phyloP scores from a whole-genome alignment of 2,113 vertebrate genomes.

The Takifugu bimaculatus region DNA sequence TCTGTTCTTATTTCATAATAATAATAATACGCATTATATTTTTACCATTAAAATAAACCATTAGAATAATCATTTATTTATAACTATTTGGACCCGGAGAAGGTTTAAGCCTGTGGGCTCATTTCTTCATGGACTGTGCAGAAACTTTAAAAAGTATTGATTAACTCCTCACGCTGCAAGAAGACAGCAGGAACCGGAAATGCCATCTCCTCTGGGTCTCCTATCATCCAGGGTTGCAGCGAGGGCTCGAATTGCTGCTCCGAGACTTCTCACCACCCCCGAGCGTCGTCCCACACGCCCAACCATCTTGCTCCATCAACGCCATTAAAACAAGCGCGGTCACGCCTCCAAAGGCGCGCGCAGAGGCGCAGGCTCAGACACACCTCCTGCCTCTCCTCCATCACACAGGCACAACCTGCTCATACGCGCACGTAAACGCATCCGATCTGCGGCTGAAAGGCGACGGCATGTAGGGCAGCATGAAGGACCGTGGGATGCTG shows the following conservation, averaged over 20 bases:
- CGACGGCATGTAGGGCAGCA: slow-evolving; percentile 41
- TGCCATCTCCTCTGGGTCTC: slow-evolving; percentile 10
- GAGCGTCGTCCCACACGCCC: not conserved
- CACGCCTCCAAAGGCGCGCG: slow-evolving; percentile 54
- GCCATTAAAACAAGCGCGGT: slow-evolving; percentile 48
- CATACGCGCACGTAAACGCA: slow-evolving; percentile 3
- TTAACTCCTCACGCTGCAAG: not conserved
- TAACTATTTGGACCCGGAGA: too few species aligned
- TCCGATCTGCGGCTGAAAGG: slow-evolving; percentile 28
- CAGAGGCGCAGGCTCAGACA: slow-evolving; percentile 65
- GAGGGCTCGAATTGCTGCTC: slow-evolving; percentile 54
- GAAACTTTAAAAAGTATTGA: not conserved
- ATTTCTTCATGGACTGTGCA: too few species aligned
- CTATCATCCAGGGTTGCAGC: slow-evolving; percentile 6
- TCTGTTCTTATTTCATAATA: too few species aligned
- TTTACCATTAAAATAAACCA: too few species aligned
- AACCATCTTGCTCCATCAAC: not conserved
- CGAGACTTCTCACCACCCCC: slow-evolving; percentile 16
- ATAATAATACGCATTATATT: too few species aligned
- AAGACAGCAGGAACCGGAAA: slow-evolving; percentile 13
- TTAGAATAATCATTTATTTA: too few species aligned
- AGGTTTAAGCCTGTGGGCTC: too few species aligned
- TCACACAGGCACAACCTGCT: not conserved
- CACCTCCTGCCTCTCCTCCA: slow-evolving; percentile 50
- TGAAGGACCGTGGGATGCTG: slow-evolving; percentile 32